These are phyloP conservation scores for Scatophagus argus DNA, from an alignment of 2,113 vertebrate species.

Conservation along the genomic window DNA sequence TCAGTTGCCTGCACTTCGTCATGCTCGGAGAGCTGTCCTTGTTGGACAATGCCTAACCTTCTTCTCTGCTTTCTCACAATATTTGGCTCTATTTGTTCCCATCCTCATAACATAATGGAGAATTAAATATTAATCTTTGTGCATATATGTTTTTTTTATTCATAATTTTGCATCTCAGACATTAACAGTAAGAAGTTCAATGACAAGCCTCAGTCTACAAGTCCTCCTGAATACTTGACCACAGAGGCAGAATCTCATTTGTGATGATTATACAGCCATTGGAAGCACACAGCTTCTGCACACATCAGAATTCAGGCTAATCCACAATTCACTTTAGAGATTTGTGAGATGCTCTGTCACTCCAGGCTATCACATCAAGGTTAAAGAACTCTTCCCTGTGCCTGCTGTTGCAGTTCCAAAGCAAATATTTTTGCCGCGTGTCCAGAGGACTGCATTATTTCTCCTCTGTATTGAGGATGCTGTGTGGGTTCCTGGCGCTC, in stretches of 20 bases:
- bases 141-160: not conserved
- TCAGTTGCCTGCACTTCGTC: too few relatives aligned
- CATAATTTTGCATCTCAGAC: not conserved
- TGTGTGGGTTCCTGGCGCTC: conserved; percentile 48
- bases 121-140: too few relatives aligned
- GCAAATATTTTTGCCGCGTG: conserved; percentile 35
- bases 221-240: conserved; percentile 1
- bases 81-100: too few relatives aligned
- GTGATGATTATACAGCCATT: conserved; percentile 1
- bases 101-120: too few relatives aligned
- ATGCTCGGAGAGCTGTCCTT: too few relatives aligned
- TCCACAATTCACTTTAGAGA: conserved; percentile 27
- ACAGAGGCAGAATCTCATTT: conserved; percentile 19
- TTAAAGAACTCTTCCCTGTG: conserved; percentile 36
- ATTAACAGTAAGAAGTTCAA: not conserved
- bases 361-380: conserved; percentile 56
- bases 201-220: conserved; percentile 7
- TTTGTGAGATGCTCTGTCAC: conserved; percentile 36
- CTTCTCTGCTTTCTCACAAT: too few relatives aligned
- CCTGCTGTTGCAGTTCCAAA: conserved; percentile 33
- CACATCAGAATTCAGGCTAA: conserved; percentile 30
- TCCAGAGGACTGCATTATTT: conserved; percentile 64
- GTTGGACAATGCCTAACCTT: too few relatives aligned
- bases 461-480: conserved; percentile 53
- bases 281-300: not conserved